A percentile compares a stretch with the other conserved stretches of the same genome.
Evolutionary conservation across 37 sponge, comb jelly and placozoan genomes (phyloP).

Genomic region (Bolinopsis microptera): DNA sequence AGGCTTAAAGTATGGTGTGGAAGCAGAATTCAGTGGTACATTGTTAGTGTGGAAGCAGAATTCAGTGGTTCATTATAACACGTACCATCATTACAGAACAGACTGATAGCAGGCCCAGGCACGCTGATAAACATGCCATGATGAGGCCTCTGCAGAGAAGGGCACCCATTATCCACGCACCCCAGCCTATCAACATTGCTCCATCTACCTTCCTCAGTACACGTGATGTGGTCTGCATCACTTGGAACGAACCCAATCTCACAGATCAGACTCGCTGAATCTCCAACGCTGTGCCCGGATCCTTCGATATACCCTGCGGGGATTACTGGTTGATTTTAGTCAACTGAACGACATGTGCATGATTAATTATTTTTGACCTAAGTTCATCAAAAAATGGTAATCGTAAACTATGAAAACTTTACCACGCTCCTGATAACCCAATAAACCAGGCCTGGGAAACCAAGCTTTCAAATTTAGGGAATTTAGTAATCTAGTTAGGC

Average conservation of each 20-base stretch:
- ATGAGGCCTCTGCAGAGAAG: not conserved
- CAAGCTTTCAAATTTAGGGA: too few species aligned
- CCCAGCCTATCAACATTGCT: not conserved
- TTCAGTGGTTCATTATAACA: too few species aligned
- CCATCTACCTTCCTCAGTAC: not conserved
- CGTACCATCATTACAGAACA: not conserved
- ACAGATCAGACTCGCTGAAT: not conserved
- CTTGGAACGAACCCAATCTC: not conserved
- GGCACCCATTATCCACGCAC: not conserved
- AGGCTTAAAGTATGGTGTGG: too few species aligned
- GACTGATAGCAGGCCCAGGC: not conserved
- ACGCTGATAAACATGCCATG: not conserved
- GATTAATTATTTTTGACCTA: not conserved
- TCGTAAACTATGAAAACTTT: not conserved
- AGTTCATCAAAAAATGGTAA: not conserved
- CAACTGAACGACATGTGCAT: not conserved
- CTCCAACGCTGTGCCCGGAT: not conserved
- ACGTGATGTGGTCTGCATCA: not conserved
- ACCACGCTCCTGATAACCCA: too few species aligned
- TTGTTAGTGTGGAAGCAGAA: too few species aligned
- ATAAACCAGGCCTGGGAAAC: too few species aligned
- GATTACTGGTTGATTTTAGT: too few species aligned
- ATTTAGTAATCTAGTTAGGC: too few species aligned
- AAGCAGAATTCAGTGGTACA: too few species aligned
- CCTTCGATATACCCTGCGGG: slow-evolving; percentile 6